A percentile compares a stretch with the other conserved stretches of the same genome.
These are phyloP conservation scores for Hesperophylax magnus DNA, from an alignment of 1,140 invertebrate species.

Conservation along the genomic window DNA sequence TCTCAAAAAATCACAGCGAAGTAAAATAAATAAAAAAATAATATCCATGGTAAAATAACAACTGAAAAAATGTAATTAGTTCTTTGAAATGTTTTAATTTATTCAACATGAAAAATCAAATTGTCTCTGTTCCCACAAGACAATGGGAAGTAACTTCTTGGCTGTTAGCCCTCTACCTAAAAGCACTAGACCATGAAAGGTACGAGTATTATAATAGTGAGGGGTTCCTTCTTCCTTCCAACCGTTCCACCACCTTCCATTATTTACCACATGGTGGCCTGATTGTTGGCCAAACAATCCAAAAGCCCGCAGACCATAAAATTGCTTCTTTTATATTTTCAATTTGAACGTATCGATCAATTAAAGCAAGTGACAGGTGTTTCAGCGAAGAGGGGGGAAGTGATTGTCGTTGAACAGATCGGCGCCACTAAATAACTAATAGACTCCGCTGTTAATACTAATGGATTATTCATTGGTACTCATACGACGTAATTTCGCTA, in stretches of 20 bases:
- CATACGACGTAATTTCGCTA: too few relatives aligned
- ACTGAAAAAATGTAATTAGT: too few relatives aligned
- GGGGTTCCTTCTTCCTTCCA: conserved; percentile 3
- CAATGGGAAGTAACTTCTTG: conserved; percentile 23
- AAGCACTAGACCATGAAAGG: conserved; percentile 2
- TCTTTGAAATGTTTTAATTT: background rate
- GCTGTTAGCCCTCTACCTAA: background rate
- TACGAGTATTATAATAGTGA: background rate
- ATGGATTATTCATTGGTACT: too few relatives aligned
- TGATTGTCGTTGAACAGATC: background rate
- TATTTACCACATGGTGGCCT: conserved; percentile 6
- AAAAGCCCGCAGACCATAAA: conserved; percentile 21
- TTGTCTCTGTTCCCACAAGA: conserved; percentile 36
- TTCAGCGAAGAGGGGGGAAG: background rate
- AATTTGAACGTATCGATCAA: conserved; percentile 26
- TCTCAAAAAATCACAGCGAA: too few relatives aligned
- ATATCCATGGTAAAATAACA: too few relatives aligned
- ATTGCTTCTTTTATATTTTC: conserved; percentile 35
- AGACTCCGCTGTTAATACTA: too few relatives aligned
- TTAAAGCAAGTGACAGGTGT: conserved; percentile 19
- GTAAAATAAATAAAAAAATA: too few relatives aligned
- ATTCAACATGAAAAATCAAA: background rate
- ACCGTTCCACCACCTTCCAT: background rate
- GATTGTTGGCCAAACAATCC: conserved; percentile 17
- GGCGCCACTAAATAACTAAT: too few relatives aligned